Base-by-base conservation (phyloP, 1,140 invertebrate species). In the Meteorus sp. region DNA sequence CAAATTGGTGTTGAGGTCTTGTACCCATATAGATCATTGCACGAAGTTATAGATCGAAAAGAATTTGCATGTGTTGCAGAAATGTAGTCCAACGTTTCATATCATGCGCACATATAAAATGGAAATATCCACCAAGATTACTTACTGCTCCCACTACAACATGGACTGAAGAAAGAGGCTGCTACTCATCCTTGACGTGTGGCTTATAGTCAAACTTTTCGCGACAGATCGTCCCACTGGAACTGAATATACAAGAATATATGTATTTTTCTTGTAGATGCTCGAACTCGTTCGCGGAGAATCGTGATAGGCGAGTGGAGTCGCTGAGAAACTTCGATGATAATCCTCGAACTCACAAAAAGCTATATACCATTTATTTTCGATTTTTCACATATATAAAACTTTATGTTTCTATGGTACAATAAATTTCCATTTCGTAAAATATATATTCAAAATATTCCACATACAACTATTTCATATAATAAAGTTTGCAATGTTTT, bases 181-280 rank as follows among this genome's bases (percentile, higher is more conserved):
- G 15, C 39, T 7, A 27, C n/a, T 27, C 33, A 37, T 23, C n/a
- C 43, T 25, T 33, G 41, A 45, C 15, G 52, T n/a, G n/a, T 55
- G 43, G 41, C 54, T 56, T 45, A n/a, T n/a, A 44, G 54, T 11
- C 8, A 56, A 56, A 56, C 39, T 56, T 56, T 56, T 20, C 29
- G 23, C 45, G 54, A 56, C 27, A 43, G 31, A 56, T 56, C 29
- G 54, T 56, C 54, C 54, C 54, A 29, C n/a, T 45, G 54, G 54
- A 56, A 45, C 54, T 22, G 54, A 56, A 33, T 45, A 31, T 45
- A 56, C 41, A 56, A 56, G 29, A 56, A 56, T 56, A 56, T 45
- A 22, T 33, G 35, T 11, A 27, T 19, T 31, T 45, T 45, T 17
- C 13, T 33, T 31, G 19, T 39, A 43, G 27, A n/a, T 19, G 35